Conservation (phyloP, 2,888 invertebrate genomes). For the Keiferia lycopersicella region DNA sequence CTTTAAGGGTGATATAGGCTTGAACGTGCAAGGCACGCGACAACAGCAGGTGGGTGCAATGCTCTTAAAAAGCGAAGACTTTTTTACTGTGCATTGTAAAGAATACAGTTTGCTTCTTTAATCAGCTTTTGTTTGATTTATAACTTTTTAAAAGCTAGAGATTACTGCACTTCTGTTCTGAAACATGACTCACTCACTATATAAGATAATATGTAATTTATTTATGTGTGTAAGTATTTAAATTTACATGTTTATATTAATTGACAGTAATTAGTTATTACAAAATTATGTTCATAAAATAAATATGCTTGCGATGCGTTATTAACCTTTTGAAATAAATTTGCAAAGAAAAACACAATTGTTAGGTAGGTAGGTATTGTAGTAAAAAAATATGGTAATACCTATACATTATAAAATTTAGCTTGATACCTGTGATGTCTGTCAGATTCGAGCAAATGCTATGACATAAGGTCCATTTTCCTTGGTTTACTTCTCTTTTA, state of each 20-base stretch:
- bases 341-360: neutral
- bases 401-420: no score
- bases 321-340: neutral
- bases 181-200: conserved; percentile 17
- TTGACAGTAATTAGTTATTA: no score
- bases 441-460: no score
- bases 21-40: conserved; percentile 62
- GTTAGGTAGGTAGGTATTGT: neutral
- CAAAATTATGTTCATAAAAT: no score
- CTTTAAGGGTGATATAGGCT: conserved; percentile 38
- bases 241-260: no score
- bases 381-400: no score
- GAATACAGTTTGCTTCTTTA: conserved; percentile 56
- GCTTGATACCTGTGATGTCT: no score
- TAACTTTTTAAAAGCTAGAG: conserved; percentile 32
- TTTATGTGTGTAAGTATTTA: no score
- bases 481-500: no score
- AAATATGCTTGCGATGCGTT: neutral
- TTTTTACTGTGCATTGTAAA: conserved; percentile 65
- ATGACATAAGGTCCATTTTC: no score
- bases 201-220: no score
- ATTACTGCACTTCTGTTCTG: conserved; percentile 23
- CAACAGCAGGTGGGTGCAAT: conserved; percentile 75
- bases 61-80: conserved; percentile 73
- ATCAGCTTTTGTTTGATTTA: conserved; percentile 43